Evolutionary conservation across 2,797 vertebrate genomes (phyloP).

Genomic region (Anisognathus igniventris): DNA sequence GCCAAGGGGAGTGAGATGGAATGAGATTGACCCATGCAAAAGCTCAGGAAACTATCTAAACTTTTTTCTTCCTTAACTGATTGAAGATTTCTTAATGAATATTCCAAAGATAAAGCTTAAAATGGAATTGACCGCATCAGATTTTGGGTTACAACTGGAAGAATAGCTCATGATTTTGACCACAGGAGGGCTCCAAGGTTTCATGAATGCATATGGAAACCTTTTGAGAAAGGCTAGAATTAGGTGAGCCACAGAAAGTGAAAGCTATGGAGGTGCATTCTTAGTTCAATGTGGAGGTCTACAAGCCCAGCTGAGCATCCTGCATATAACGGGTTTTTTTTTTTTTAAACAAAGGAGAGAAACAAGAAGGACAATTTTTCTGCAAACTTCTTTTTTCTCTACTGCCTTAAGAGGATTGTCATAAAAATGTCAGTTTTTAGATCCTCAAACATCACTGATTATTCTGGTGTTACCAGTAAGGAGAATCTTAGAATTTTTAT

Average conservation of each 20-base stretch:
- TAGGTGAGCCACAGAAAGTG: not conserved
- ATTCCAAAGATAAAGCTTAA: not conserved
- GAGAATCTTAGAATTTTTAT: not conserved
- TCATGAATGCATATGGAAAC: slow-evolving; percentile 12
- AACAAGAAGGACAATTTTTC: not conserved
- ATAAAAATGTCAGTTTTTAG: not conserved
- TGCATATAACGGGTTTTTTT: not conserved
- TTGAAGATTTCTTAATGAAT: not conserved
- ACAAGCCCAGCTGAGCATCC: not conserved
- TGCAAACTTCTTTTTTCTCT: not conserved
- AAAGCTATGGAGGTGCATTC: not conserved
- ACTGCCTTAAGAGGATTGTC: not conserved
- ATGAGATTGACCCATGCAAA: not conserved
- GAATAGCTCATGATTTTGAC: slow-evolving; percentile 17
- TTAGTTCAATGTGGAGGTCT: not conserved
- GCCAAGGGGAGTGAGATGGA: not conserved
- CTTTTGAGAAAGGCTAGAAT: not conserved
- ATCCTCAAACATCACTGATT: not conserved
- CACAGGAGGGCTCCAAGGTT: slow-evolving; percentile 64
- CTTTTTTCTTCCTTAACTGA: not conserved
- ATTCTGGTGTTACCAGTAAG: not conserved
- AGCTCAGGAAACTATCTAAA: not conserved
- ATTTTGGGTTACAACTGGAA: not conserved
- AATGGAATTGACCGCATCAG: not conserved
- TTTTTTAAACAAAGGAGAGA: not conserved